Percentiles rank a stretch among this genome's conserved stretches.
Conservation (phyloP, 2,797 vertebrate genomes). For the Adelosebastes latens region DNA sequence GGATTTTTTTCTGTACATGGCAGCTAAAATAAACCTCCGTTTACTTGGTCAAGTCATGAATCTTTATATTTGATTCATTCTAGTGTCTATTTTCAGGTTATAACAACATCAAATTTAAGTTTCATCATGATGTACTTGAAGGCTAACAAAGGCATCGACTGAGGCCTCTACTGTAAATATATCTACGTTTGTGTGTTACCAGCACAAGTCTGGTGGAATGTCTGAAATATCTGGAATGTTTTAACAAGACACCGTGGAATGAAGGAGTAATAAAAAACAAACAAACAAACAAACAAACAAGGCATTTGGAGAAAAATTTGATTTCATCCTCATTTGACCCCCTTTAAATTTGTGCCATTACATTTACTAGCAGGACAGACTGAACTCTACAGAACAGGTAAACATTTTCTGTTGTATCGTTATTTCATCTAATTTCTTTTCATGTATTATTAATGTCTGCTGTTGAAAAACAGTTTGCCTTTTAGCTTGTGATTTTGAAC, state of each 20-base stretch:
- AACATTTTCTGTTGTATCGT: not conserved
- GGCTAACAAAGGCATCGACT: slow-evolving; percentile 44
- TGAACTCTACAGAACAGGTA: not conserved
- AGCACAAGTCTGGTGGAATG: slow-evolving; percentile 79
- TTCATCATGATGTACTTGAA: slow-evolving; percentile 8
- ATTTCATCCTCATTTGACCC: slow-evolving; percentile 7
- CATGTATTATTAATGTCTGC: not conserved
- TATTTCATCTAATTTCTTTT: not conserved
- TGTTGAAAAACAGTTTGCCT: not conserved
- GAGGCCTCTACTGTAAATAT: slow-evolving; percentile 34
- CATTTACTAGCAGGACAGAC: slow-evolving; percentile 3
- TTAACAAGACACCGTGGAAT: slow-evolving; percentile 69
- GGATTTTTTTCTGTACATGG: slow-evolving; percentile 48
- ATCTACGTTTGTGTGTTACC: slow-evolving; percentile 35
- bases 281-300: slow-evolving; percentile 15
- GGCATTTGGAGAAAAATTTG: slow-evolving; percentile 15
- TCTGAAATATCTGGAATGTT: slow-evolving; percentile 85
- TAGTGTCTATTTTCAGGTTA: slow-evolving; percentile 4
- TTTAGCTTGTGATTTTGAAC: not conserved
- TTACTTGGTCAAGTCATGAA: slow-evolving; percentile 31
- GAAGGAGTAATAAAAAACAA: slow-evolving; percentile 7
- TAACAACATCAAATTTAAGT: slow-evolving; percentile 24
- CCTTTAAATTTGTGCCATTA: slow-evolving; percentile 45
- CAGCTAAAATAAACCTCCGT: slow-evolving; percentile 50
- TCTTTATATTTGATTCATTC: slow-evolving; percentile 18